A percentile compares a stretch with the other conserved stretches of the same genome.
Conservation (phyloP, 2,797 vertebrate genomes). For the Propithecus deckenii region DNA sequence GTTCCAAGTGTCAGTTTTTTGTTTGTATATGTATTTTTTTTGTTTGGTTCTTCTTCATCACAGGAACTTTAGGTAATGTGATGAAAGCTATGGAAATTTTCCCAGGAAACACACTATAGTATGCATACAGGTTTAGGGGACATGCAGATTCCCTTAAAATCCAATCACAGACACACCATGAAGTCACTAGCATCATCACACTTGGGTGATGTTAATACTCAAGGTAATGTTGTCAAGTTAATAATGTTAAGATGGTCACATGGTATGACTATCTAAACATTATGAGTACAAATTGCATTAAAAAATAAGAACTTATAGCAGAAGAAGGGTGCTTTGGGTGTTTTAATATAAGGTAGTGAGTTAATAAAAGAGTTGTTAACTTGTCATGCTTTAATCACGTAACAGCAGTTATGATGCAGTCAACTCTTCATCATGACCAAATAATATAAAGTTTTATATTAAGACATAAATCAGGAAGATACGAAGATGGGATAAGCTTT, state of each 20-base stretch:
- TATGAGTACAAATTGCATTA: not conserved
- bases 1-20: not conserved
- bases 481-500: not conserved
- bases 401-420: not conserved
- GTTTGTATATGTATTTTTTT: not conserved
- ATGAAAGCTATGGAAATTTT: not conserved
- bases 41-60: not conserved
- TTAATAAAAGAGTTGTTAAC: not conserved
- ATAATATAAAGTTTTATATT: not conserved
- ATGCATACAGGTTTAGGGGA: not conserved
- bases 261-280: not conserved
- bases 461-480: not conserved
- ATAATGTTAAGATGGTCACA: not conserved
- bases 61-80: not conserved
- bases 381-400: not conserved
- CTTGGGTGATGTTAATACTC: not conserved
- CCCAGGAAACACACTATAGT: not conserved
- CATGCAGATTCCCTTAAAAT: not conserved
- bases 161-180: not conserved
- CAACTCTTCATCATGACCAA: not conserved
- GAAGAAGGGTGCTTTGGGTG: not conserved
- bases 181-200: not conserved
- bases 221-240: not conserved
- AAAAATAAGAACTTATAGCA: not conserved
- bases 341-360: not conserved